A percentile compares a stretch with the other conserved stretches of the same genome.
Conservation (phyloP, 1,140 invertebrate genomes). For the Argopecten irradians region DNA sequence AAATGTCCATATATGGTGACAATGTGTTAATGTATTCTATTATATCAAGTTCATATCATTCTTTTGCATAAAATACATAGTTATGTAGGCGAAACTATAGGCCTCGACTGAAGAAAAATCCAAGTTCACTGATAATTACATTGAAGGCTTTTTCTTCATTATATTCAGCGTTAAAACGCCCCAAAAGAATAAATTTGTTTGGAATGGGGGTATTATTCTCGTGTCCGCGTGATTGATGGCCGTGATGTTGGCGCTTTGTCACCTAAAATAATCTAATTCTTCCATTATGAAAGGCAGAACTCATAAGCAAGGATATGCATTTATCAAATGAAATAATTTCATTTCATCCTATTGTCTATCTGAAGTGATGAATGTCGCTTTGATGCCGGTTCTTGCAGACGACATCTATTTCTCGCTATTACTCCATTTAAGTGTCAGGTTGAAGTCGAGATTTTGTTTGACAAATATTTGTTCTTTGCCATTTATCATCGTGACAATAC, state of each 20-base stretch:
- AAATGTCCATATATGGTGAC: too few relatives aligned
- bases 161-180: background rate
- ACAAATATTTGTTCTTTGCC: conserved; percentile 40
- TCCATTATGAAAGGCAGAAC: conserved; percentile 23
- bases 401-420: conserved; percentile 28
- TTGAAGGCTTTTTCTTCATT: background rate
- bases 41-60: too few relatives aligned
- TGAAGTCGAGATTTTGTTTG: conserved; percentile 34
- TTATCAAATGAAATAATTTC: conserved; percentile 42
- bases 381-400: conserved; percentile 34
- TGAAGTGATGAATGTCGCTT: conserved; percentile 34
- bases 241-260: background rate
- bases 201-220: background rate
- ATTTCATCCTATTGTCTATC: conserved; percentile 36
- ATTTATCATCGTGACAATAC: background rate
- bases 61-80: background rate
- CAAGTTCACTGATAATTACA: background rate
- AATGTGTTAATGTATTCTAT: too few relatives aligned
- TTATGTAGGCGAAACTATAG: background rate
- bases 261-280: conserved; percentile 22
- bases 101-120: background rate
- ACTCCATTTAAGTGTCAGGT: conserved; percentile 34
- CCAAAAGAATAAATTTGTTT: background rate
- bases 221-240: background rate
- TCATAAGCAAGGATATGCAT: conserved; percentile 27